Percentiles rank a stretch among this genome's conserved stretches.
phyloP scores from a whole-genome alignment of 2,888 invertebrate species.

The Tenthredo notha region DNA sequence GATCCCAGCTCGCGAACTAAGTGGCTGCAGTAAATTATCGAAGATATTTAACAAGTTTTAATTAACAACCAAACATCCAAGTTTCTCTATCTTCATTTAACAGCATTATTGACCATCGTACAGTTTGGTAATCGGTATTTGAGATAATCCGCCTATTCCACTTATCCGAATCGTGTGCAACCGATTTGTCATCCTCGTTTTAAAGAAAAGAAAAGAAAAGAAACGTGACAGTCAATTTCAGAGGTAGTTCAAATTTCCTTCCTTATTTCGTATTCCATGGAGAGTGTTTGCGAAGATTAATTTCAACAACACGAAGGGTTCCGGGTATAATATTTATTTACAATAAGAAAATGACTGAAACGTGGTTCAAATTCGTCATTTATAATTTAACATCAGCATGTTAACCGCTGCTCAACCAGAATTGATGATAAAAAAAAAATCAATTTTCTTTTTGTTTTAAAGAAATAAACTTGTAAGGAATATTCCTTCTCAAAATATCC shows the following conservation, averaged over 20 bases:
- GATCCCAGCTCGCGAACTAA: not conserved
- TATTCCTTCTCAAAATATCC: not conserved
- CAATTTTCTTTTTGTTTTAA: not conserved
- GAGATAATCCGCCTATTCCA: not conserved
- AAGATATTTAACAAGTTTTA: not conserved
- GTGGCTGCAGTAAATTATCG: not conserved
- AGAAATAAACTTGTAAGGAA: not conserved
- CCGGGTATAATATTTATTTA: too few relatives aligned
- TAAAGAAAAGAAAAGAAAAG: not conserved
- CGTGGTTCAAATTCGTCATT: not conserved
- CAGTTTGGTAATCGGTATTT: not conserved
- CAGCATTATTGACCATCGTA: not conserved
- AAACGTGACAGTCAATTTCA: not conserved
- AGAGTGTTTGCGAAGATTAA: slow-evolving; percentile 10
- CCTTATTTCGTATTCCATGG: slow-evolving; percentile 37
- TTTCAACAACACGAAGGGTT: not conserved
- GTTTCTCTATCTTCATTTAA: not conserved
- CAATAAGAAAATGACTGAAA: not conserved
- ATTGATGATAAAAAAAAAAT: not conserved
- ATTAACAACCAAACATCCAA: not conserved
- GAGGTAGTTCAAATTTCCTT: not conserved
- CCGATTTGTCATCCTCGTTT: not conserved
- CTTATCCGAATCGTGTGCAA: not conserved
- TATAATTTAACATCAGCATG: not conserved
- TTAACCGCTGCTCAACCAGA: not conserved